Conservation (phyloP, 2,113 vertebrate genomes). For the Anthoscopus minutus region DNA sequence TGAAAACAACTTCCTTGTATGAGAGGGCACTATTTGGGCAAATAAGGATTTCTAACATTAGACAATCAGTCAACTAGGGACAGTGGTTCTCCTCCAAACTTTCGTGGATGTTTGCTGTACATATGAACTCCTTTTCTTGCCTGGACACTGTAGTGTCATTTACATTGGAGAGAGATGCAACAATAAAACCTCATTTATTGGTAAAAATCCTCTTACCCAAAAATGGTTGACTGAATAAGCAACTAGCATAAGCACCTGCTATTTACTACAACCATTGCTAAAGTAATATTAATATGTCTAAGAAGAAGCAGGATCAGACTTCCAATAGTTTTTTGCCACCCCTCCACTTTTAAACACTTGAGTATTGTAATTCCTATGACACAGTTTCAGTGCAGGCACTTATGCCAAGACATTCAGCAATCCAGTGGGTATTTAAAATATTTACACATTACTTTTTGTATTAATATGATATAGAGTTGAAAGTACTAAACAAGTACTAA, state of each 20-base stretch:
- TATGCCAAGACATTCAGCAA: background rate
- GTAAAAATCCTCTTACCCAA: background rate
- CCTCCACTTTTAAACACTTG: background rate
- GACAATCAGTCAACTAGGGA: background rate
- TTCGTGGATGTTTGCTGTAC: background rate
- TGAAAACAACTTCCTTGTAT: background rate
- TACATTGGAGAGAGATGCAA: background rate
- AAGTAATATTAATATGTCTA: background rate
- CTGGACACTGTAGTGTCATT: background rate
- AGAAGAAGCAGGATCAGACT: background rate
- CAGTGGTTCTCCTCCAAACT: background rate
- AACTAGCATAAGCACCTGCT: background rate
- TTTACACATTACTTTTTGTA: background rate
- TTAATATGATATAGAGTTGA: background rate
- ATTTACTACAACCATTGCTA: background rate
- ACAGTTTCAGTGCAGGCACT: background rate
- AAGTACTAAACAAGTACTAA: background rate
- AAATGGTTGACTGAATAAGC: accelerated
- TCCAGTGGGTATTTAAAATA: background rate
- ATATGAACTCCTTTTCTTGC: background rate
- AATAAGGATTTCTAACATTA: background rate
- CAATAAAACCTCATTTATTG: background rate
- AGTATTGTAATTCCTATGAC: background rate
- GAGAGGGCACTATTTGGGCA: background rate
- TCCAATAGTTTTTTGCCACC: background rate